Evolutionary conservation across 2,888 invertebrate genomes (phyloP).

Genomic region (Bombylius discolor): DNA sequence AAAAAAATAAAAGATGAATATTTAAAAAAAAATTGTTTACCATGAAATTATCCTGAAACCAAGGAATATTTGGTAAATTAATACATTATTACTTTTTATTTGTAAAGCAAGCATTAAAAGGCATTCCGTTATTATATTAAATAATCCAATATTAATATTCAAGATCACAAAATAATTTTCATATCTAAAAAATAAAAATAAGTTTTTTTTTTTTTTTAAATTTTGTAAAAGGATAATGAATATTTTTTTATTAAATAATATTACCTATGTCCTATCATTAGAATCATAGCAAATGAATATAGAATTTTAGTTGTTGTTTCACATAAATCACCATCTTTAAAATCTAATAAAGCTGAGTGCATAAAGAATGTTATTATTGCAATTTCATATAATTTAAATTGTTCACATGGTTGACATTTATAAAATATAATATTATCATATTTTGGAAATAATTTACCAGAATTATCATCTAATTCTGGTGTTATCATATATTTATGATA

Average conservation of each 20-base stretch:
- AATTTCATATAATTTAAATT: constrained; percentile 33
- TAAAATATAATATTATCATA: constrained; percentile 35
- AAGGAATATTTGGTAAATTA: constrained; percentile 30
- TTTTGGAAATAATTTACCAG: constrained; percentile 33
- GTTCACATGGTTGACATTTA: constrained; percentile 32
- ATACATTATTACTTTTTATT: constrained; percentile 27
- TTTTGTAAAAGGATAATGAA: no score
- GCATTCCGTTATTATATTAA: constrained; percentile 31
- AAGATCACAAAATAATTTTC: constrained; percentile 36
- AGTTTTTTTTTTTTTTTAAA: no score
- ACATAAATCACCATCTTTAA: constrained; percentile 28
- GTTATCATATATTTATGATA: constrained; percentile 35
- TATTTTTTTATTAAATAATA: not conserved
- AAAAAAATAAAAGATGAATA: not conserved
- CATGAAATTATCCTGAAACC: constrained; percentile 32
- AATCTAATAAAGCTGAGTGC: constrained; percentile 31
- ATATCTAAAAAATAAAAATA: constrained; percentile 22
- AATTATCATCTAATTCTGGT: constrained; percentile 31
- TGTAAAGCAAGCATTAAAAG: constrained; percentile 29
- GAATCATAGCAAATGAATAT: constrained; percentile 26
- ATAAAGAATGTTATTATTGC: constrained; percentile 33
- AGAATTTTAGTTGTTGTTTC: constrained; percentile 31
- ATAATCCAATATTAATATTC: constrained; percentile 32
- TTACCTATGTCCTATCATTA: constrained; percentile 30
- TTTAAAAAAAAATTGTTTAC: constrained; percentile 14